Evolutionary conservation across 2,113 vertebrate genomes (phyloP).

Genomic region (Electrona antarctica): DNA sequence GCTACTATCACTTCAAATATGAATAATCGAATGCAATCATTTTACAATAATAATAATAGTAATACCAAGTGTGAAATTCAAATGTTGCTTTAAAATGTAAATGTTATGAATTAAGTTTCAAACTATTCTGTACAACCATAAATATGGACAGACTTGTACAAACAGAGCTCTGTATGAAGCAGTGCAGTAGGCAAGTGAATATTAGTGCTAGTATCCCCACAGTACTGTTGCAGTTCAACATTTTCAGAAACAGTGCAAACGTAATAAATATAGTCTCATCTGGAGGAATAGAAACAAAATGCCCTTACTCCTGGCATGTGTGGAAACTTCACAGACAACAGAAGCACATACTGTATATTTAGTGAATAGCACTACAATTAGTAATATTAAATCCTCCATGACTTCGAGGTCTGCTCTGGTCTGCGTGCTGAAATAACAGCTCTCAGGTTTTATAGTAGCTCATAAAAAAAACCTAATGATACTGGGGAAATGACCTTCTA

Average conservation of each 20-base stretch:
- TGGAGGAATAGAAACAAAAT: slow-evolving; percentile 22
- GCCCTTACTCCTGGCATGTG: slow-evolving; percentile 48
- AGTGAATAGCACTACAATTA: slow-evolving; percentile 66
- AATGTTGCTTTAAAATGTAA: too few species aligned
- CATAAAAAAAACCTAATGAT: slow-evolving; percentile 77
- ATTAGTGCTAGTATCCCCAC: too few species aligned
- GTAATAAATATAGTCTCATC: slow-evolving; percentile 31
- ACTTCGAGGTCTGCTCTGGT: slow-evolving; percentile 67
- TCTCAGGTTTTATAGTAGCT: slow-evolving; percentile 73
- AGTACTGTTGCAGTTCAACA: too few species aligned
- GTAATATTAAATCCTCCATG: slow-evolving; percentile 63
- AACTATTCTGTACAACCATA: too few species aligned
- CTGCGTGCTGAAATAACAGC: slow-evolving; percentile 72
- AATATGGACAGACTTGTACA: too few species aligned
- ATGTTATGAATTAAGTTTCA: too few species aligned
- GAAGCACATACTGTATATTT: slow-evolving; percentile 52
- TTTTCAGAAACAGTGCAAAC: slow-evolving; percentile 25
- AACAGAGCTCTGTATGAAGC: too few species aligned
- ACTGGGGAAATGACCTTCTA: slow-evolving; percentile 72
- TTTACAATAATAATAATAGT: too few species aligned
- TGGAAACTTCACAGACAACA: not conserved
- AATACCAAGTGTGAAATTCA: too few species aligned
- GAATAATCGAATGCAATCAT: too few species aligned
- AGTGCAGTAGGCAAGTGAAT: too few species aligned
- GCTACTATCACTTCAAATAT: too few species aligned